Percentiles rank a stretch among this genome's conserved stretches.
phyloP scores from a whole-genome alignment of 2,113 vertebrate genomes.

The Lamprotornis superbus region DNA sequence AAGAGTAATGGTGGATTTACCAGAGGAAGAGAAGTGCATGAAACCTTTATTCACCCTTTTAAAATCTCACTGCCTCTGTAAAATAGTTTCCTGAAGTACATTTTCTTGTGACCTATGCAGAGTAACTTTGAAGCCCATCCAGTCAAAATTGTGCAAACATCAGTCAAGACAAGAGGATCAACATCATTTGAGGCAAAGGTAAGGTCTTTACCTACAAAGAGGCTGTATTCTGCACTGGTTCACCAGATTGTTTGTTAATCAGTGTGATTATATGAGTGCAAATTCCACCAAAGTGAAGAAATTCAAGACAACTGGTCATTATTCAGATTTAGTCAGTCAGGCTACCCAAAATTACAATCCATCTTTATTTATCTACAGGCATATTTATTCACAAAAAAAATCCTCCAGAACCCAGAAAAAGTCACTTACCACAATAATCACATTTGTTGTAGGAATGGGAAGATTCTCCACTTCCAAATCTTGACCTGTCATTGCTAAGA shows the following conservation, averaged over 20 bases:
- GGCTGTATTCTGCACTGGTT: neutral
- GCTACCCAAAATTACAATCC: neutral
- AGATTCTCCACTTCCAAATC: constrained; percentile 81
- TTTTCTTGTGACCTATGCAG: neutral
- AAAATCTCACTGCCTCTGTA: neutral
- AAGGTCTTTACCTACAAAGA: neutral
- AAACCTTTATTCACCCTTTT: neutral
- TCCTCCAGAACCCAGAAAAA: neutral
- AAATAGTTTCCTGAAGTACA: neutral
- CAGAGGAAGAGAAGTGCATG: neutral
- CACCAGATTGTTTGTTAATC: neutral
- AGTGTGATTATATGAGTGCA: neutral
- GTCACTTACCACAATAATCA: constrained; percentile 81
- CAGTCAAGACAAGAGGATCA: neutral
- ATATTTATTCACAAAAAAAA: neutral
- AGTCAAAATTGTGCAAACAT: neutral
- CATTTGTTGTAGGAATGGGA: constrained; percentile 71
- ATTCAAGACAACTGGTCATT: neutral
- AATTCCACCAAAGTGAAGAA: neutral
- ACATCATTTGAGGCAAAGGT: neutral
- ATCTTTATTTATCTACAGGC: neutral
- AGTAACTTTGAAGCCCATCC: neutral
- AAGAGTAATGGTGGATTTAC: neutral
- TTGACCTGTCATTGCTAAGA: constrained; percentile 72
- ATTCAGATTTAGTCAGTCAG: neutral